Conservation (phyloP, 35 echinoderm and acorn worm species). For the Apostichopus californicus region DNA sequence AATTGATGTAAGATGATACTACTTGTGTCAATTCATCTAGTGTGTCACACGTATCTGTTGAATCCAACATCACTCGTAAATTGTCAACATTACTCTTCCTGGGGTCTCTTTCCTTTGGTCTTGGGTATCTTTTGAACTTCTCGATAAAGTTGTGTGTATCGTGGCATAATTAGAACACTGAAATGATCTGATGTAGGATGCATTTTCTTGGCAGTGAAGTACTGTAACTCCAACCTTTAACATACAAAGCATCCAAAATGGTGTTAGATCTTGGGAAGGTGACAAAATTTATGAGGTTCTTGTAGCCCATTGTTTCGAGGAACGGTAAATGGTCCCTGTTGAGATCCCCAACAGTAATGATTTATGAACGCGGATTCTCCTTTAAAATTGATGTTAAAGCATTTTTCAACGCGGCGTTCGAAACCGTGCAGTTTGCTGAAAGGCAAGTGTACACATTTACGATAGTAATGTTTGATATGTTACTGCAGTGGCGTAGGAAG, state of each 20-base stretch:
- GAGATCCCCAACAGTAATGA: not conserved
- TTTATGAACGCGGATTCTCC: not conserved
- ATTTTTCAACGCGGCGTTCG: not conserved
- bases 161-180: not conserved
- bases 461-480: not conserved
- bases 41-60: not conserved
- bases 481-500: not conserved
- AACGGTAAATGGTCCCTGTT: not conserved
- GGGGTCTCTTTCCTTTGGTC: not conserved
- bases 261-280: not conserved
- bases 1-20: not conserved
- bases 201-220: not conserved
- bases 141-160: not conserved
- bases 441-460: not conserved
- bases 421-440: not conserved
- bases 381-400: not conserved
- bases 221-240: not conserved
- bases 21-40: not conserved
- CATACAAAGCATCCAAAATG: not conserved
- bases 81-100: not conserved
- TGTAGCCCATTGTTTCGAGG: slow-evolving; percentile 12
- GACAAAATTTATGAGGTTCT: not conserved
- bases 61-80: not conserved
- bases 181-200: not conserved
- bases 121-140: too few relatives aligned